Base-by-base conservation (phyloP, 2,113 vertebrate genomes). In the Pseudorectes ferrugineus region DNA sequence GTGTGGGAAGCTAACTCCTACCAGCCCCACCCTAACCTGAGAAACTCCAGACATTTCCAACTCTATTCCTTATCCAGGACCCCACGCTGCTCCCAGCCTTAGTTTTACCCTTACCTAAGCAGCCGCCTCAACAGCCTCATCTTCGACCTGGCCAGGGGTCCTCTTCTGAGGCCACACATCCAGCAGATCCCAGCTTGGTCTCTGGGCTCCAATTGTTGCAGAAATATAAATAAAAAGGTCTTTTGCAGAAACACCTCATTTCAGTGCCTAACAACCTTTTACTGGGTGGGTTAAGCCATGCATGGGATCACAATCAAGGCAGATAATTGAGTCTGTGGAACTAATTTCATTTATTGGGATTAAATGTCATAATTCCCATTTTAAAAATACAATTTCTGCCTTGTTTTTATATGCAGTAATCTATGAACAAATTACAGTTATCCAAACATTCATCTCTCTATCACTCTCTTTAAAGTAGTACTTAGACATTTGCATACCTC, bases 271-370 rank as follows among this genome's bases (percentile, higher is more conserved):
- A 55, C 14, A 71, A 51, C 22, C 14, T 31, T 40, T 36, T 40
- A 58, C 18, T 38, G 42, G 15, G n/a, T 21, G 23, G 33, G 24
- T 24, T 48, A 78, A 92, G 29, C 66, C 23, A 73, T 10, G 19
- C 3, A 0, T 36, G 17, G 43, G 46, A 74, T 62, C 57, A 42
- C 59, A 89, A 68, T 54, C 85, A 87, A 67, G 61, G 59, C 25
- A 84, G 52, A 85, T 49, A 85, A 89, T 0, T 5, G 24, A 66
- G 31, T 59, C 51, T 86, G 23, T 88, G 48, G 67, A 93, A 68
- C 65, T 71, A 80, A 96, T 94, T 92, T 82, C 76, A 94, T 35
- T 83, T 88, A 94, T 51, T 33, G 51, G 29, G 29, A 84, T n/a
- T 40, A 73, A 93, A 57, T 52, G 10, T 29, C 3, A 0, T 40